phyloP scores from a whole-genome alignment of 2,797 vertebrate species.

The Hyperoplus immaculatus region DNA sequence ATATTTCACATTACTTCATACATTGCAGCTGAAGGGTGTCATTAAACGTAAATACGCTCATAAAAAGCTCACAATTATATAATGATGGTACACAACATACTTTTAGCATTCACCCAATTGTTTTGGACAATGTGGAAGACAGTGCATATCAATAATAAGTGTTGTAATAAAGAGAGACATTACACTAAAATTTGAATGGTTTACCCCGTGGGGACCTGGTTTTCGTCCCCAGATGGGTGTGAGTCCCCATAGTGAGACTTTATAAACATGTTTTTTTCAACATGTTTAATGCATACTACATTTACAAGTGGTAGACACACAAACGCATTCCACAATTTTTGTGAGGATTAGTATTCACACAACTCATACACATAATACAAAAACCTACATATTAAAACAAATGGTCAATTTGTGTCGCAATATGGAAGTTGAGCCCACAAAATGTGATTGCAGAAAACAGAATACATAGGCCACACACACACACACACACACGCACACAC shows the following conservation, averaged over 20 bases:
- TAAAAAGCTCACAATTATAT: not conserved
- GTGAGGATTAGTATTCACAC: too few species aligned
- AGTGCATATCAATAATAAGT: not conserved
- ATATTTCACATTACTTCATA: not conserved
- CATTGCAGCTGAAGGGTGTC: too few species aligned
- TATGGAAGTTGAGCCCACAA: not conserved
- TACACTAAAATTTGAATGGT: not conserved
- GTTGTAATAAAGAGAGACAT: too few species aligned
- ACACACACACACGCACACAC: constrained; percentile 15
- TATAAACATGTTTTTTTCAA: not conserved
- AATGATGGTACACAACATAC: not conserved
- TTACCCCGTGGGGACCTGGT: not conserved
- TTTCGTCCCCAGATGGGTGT: not conserved
- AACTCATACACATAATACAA: not conserved
- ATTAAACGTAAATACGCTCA: not conserved
- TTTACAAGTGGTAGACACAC: not conserved
- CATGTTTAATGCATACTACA: not conserved
- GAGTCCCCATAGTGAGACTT: not conserved
- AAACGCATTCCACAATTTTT: not conserved
- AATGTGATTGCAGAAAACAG: not conserved
- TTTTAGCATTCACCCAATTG: not conserved
- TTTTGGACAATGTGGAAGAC: not conserved
- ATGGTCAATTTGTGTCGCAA: not conserved
- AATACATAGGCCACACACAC: not conserved
- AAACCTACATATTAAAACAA: not conserved